phyloP scores from a whole-genome alignment of 1,140 invertebrate genomes.

The Oedothorax gibbosus region DNA sequence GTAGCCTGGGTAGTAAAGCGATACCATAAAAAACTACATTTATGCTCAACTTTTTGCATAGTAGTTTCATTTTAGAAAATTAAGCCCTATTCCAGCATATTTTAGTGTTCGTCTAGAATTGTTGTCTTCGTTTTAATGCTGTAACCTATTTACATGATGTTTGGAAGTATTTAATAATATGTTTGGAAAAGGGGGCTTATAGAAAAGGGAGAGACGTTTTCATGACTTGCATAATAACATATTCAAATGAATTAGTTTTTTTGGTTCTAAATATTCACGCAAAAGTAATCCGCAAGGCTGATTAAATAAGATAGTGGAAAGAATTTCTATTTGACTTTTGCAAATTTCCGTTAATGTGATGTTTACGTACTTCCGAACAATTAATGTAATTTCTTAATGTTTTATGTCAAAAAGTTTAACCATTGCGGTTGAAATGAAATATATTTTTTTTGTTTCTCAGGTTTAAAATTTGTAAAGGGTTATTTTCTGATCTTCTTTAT shows the following conservation, averaged over 20 bases:
- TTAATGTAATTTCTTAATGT: too few relatives aligned
- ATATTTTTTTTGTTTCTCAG: too few relatives aligned
- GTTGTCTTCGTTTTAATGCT: constrained; percentile 13
- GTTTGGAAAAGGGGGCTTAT: too few relatives aligned
- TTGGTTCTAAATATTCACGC: neutral
- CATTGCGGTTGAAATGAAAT: too few relatives aligned
- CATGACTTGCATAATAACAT: constrained; percentile 15
- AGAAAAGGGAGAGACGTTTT: neutral
- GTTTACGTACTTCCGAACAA: too few relatives aligned
- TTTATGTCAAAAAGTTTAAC: too few relatives aligned
- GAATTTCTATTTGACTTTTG: neutral
- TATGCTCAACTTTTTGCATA: constrained; percentile 29
- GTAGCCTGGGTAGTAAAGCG: neutral
- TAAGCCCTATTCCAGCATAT: constrained; percentile 30
- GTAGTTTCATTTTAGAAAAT: constrained; percentile 27
- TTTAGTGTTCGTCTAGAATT: constrained; percentile 10
- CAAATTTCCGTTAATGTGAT: too few relatives aligned
- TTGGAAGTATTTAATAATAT: constrained; percentile 7
- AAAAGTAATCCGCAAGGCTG: neutral
- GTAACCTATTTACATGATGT: constrained; percentile 14
- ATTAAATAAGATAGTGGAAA: constrained; percentile 14
- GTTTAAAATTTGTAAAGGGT: too few relatives aligned
- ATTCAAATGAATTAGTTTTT: constrained; percentile 10
- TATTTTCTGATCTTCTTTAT: too few relatives aligned
- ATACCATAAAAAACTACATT: constrained; percentile 30